Evolutionary conservation across 2,888 invertebrate species (phyloP), one percentile per base, ranked within the genome.

Genomic region (Ophioninae sp.): DNA sequence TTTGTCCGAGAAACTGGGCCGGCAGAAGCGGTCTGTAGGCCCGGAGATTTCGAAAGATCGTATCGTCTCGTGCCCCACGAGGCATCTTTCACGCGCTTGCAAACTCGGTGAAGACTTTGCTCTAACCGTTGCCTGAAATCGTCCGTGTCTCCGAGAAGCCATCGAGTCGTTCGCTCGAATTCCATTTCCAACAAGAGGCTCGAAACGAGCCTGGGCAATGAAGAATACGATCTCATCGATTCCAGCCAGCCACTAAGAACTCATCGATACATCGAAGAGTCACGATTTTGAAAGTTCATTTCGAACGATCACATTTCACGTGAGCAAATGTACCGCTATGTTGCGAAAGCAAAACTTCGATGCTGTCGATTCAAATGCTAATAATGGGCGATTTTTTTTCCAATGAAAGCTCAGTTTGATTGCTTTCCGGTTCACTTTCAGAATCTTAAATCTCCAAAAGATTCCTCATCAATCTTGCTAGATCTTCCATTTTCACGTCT

Each of bases 401-500:
- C 7, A 9, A n/a, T n/a, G n/a, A n/a, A n/a, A n/a, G n/a, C n/a
- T n/a, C n/a, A n/a, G n/a, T n/a, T n/a, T n/a, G n/a, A n/a, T n/a
- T n/a, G n/a, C 51, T 51, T 51, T 51, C 17, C 13, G 51, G 13
- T 20, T 59, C 22, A 20, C 20, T 30, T 64, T 23, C 74, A 23
- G 17, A 23, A 71, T 79, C 74, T 59, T 6, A 6, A 44, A 23
- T 17, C 23, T 73, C 65, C 6, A 74, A 51, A 17, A 41, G 39
- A 30, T 23, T 63, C 83, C 80, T 22, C 76, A 68, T 72, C 75
- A 80, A 77, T 80, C 82, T 41, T 37, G 37, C 71, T 71, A 56
- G n/a, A 20, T 41, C 44, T 63, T 85, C 82, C 83, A 85, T 81
- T 85, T 44, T 44, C 86, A 83, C 83, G 44, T 87, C 84, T 79